Conservation (phyloP, 2,113 vertebrate genomes). For the Blennius ocellaris region DNA sequence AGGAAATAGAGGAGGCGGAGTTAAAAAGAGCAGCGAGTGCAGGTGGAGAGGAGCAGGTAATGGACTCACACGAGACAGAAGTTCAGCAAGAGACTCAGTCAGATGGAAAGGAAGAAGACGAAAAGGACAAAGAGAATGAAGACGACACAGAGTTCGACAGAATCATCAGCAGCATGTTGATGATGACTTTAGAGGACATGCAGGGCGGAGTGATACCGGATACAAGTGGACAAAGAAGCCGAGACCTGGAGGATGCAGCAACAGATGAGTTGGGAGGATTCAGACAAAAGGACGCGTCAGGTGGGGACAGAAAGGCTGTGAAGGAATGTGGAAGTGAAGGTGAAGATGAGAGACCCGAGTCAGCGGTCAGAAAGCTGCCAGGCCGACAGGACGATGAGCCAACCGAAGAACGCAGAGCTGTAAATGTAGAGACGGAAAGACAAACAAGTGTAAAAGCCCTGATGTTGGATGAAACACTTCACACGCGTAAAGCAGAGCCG, state of each 20-base stretch:
- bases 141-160: slow-evolving; percentile 63
- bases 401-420: not conserved
- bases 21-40: not conserved
- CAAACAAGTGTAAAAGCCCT: not conserved
- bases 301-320: not conserved
- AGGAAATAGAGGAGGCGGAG: not conserved
- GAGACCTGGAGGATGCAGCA: slow-evolving; percentile 11
- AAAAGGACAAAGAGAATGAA: slow-evolving; percentile 36
- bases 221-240: not conserved
- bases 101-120: not conserved
- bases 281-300: not conserved
- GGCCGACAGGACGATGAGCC: not conserved
- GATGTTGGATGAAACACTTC: not conserved
- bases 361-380: not conserved
- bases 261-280: not conserved
- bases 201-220: slow-evolving; percentile 19
- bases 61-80: not conserved
- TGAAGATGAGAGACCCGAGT: not conserved
- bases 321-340: not conserved
- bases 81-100: slow-evolving; percentile 11
- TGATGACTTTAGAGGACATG: slow-evolving; percentile 68
- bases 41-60: slow-evolving; percentile 6
- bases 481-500: not conserved
- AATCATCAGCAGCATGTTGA: slow-evolving; percentile 74
- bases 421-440: slow-evolving; percentile 3